Evolutionary conservation across 2,888 invertebrate species (phyloP), one percentile per base, ranked within the genome.

Genomic region (Odontocerum albicorne): DNA sequence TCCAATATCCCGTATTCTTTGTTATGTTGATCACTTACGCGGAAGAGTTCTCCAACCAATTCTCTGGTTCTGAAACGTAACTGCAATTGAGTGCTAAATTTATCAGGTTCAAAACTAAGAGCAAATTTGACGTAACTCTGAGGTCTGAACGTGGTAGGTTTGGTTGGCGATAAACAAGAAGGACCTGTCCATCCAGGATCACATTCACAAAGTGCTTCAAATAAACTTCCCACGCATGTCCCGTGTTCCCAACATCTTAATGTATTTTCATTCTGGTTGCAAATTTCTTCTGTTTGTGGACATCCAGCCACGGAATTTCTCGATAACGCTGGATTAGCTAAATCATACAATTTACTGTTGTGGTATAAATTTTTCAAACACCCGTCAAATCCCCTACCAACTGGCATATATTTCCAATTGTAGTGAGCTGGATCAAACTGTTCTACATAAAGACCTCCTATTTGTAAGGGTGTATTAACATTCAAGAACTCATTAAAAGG

Each of bases 361-460:
- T 83, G 80, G 50, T 79, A 66, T 21, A 84, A 66, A 63, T 84
- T 81, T 58, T 78, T 71, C 38, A 85, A 73, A 66, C 84, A 84
- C 4, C 84, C 84, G 59, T 73, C 72, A 64, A 83, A 82, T 12
- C 72, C 72, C 49, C 67, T 64, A n/a, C 68, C 68, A 15, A 66
- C 64, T 7, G 71, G 71, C 60, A 68, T 66, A 53, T 68, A 67
- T 32, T 66, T 64, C 72, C 72, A 72, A 17, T 65, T 61, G 52
- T 69, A 70, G 46, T 66, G 65, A 19, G 65, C 64, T 4, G 70
- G 69, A 55, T 70, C 71, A 51, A 70, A 66, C 40, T 72, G 68
- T 52, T 74, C 67, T 55, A 72, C 69, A 50, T 69, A 71, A 46
- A 77, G 65, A 8, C 80, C 81, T 43, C 84, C 84, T 39, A 84